phyloP scores from a whole-genome alignment of 1,140 invertebrate species.

The Leucophenga varia region DNA sequence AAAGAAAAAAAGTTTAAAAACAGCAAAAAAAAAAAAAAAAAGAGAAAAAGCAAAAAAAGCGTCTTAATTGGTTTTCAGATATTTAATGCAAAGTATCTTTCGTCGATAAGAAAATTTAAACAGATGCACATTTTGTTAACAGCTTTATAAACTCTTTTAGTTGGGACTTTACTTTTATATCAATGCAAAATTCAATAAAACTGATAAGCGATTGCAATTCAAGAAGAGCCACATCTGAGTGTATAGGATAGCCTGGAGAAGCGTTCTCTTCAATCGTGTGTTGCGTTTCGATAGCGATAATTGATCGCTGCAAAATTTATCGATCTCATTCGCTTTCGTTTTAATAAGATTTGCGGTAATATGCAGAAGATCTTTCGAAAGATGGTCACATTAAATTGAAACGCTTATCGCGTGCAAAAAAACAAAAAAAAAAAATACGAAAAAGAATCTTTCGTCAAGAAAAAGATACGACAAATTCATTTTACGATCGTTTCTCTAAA shows the following conservation, averaged over 20 bases:
- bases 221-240: conserved; percentile 5
- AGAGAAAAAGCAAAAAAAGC: conserved; percentile 41
- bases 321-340: conserved; percentile 34
- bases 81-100: conserved; percentile 38
- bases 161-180: conserved; percentile 34
- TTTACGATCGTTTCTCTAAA: no score
- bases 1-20: no score
- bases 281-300: conserved; percentile 50
- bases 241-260: no score
- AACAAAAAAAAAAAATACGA: no score
- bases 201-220: conserved; percentile 34
- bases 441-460: no score
- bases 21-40: conserved; percentile 9
- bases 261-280: no score
- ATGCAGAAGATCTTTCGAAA: no score
- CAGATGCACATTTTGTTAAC: conserved; percentile 54
- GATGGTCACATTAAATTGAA: no score
- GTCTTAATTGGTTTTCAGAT: conserved; percentile 52
- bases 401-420: no score
- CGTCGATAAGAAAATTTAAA: conserved; percentile 53
- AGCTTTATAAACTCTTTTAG: conserved; percentile 54
- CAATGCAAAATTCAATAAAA: conserved; percentile 50
- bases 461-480: no score
- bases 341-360: no score
- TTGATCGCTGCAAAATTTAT: conserved; percentile 53